Percentiles rank a stretch among this genome's conserved stretches.
These are phyloP conservation scores for Chouioia cunea DNA, from an alignment of 2,888 invertebrate species.

Conservation along the genomic window DNA sequence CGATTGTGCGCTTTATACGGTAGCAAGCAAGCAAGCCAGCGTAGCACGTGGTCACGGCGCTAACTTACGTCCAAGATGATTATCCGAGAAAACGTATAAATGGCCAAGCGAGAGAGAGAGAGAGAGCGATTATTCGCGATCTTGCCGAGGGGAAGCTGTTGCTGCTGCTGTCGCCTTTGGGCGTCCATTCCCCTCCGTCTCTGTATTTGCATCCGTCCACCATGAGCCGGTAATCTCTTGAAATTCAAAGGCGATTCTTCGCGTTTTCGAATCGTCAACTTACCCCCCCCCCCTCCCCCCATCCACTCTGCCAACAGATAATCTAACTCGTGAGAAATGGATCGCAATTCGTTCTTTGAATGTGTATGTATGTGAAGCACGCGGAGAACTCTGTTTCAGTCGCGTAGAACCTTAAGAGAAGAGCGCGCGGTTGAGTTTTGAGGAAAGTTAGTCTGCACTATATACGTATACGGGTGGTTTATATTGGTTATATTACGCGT, in stretches of 20 bases:
- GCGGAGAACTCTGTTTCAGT: constrained; percentile 37
- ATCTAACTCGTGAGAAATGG: constrained; percentile 48
- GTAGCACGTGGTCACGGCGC: constrained; percentile 48
- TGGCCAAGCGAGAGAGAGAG: constrained; percentile 5
- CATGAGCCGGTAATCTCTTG: constrained; percentile 42
- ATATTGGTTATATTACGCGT: constrained; percentile 20
- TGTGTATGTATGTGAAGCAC: constrained; percentile 21
- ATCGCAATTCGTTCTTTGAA: constrained; percentile 42
- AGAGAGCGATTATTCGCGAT: constrained; percentile 28
- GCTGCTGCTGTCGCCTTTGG: constrained; percentile 44
- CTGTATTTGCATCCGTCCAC: constrained; percentile 41
- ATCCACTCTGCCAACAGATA: constrained; percentile 36
- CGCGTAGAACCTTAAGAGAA: constrained; percentile 8
- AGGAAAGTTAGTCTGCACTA: neutral
- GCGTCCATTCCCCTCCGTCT: constrained; percentile 19
- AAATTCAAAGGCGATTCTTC: constrained; percentile 49
- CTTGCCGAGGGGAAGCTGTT: constrained; percentile 30
- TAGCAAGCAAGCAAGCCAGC: constrained; percentile 15
- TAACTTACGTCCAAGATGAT: constrained; percentile 56
- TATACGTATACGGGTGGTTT: neutral
- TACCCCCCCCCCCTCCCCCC: too few relatives aligned
- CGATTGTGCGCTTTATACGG: constrained; percentile 51
- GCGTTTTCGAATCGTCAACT: constrained; percentile 3
- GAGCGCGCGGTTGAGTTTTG: neutral
- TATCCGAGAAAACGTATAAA: constrained; percentile 55